phyloP scores from a whole-genome alignment of 2,113 vertebrate genomes.

The Neotoma lepida region DNA sequence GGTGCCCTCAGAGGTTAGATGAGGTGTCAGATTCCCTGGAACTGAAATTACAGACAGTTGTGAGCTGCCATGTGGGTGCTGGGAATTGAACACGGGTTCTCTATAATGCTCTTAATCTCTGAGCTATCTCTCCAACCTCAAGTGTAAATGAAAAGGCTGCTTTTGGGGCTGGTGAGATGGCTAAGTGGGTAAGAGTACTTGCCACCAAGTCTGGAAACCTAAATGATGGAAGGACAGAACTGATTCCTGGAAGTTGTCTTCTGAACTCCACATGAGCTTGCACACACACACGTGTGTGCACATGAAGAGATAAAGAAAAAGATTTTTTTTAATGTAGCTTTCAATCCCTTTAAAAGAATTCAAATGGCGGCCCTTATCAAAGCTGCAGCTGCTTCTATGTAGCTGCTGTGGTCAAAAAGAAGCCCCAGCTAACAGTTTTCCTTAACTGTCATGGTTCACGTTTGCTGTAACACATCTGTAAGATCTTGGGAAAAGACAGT shows the following conservation, averaged over 20 bases:
- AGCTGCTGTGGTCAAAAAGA: background rate
- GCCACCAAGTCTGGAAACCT: background rate
- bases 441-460: background rate
- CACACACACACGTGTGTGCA: too few species aligned
- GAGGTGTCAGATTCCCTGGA: background rate
- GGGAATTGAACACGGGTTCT: background rate
- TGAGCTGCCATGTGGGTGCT: background rate
- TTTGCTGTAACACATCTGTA: background rate
- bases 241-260: background rate
- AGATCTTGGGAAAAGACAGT: background rate
- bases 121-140: background rate
- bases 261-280: background rate
- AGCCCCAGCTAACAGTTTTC: background rate
- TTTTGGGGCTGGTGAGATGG: background rate
- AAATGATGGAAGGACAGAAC: background rate
- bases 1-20: background rate
- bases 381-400: background rate
- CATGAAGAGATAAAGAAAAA: background rate
- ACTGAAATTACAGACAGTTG: background rate
- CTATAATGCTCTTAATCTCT: background rate
- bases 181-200: background rate
- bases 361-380: background rate
- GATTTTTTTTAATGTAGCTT: background rate
- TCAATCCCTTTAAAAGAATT: conserved; percentile 14
- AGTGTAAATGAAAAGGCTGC: background rate